Evolutionary conservation across 2,888 invertebrate genomes (phyloP).

Genomic region (Spicauda simplicius): DNA sequence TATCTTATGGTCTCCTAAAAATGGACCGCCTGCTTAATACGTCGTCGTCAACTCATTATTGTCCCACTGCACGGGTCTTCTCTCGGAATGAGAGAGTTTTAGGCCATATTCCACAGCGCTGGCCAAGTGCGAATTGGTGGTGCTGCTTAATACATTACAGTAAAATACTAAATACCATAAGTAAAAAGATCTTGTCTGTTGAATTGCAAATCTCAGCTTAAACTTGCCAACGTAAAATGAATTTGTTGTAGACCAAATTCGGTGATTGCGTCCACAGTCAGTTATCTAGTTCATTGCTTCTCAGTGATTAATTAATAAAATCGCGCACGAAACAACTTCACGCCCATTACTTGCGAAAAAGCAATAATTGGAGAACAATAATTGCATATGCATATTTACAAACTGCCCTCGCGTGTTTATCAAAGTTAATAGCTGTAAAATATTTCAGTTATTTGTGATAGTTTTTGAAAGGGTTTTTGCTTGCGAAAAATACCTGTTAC

Average conservation of each 20-base stretch:
- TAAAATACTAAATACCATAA: neutral
- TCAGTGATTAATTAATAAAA: conserved; percentile 28
- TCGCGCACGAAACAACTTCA: conserved; percentile 32
- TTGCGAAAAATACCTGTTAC: neutral
- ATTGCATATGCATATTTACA: conserved; percentile 29
- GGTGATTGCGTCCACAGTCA: neutral
- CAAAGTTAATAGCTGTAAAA: conserved; percentile 23
- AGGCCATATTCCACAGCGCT: too few species aligned
- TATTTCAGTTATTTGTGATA: conserved; percentile 25
- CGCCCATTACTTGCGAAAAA: conserved; percentile 28
- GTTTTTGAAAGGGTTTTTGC: conserved; percentile 25
- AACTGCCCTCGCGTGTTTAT: conserved; percentile 22
- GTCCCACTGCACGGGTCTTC: too few species aligned
- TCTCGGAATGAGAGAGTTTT: too few species aligned
- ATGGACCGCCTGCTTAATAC: too few species aligned
- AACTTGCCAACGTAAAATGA: neutral
- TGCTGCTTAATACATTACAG: too few species aligned
- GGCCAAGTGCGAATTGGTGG: too few species aligned
- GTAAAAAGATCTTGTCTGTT: neutral
- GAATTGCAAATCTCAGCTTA: neutral
- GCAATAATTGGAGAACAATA: conserved; percentile 29
- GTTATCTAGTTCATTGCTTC: conserved; percentile 28
- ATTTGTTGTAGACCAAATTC: neutral
- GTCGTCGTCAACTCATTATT: too few species aligned
- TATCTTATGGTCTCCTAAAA: too few species aligned